These are phyloP conservation scores for Allolobophora icterica DNA, from an alignment of 2,888 invertebrate species.

Conservation along the genomic window DNA sequence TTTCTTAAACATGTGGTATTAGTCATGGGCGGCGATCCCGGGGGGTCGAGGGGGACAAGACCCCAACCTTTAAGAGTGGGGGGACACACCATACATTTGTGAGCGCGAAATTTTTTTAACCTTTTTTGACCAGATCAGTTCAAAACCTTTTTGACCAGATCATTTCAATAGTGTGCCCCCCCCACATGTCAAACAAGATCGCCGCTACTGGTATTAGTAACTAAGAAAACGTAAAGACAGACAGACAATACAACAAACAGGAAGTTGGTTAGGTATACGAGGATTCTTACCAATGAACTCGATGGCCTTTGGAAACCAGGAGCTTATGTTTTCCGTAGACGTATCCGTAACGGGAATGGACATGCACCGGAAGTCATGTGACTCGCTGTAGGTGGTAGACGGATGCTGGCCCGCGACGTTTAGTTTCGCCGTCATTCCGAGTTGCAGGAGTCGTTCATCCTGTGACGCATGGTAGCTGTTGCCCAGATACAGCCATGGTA, in stretches of 20 bases:
- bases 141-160: no score
- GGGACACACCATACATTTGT: no score
- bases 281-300: constrained; percentile 21
- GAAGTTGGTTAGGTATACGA: neutral
- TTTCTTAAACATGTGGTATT: no score
- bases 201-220: no score
- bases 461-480: constrained; percentile 56
- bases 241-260: neutral
- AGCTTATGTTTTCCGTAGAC: constrained; percentile 28
- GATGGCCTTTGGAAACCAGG: constrained; percentile 28
- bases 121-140: no score
- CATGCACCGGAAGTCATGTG: constrained; percentile 27
- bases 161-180: no score
- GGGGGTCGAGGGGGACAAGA: no score
- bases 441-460: constrained; percentile 51
- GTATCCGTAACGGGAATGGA: constrained; percentile 10
- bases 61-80: no score
- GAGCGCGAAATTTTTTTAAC: no score
- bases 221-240: neutral
- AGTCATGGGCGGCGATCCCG: no score
- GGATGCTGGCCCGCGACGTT: constrained; percentile 58
- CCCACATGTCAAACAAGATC: no score
- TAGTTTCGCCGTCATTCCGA: constrained; percentile 64
- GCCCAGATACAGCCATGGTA: constrained; percentile 59
- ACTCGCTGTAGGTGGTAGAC: constrained; percentile 11